Evolutionary conservation across 2,113 vertebrate genomes (phyloP), one percentile per base, ranked within the genome.

Genomic region (Uria lomvia): DNA sequence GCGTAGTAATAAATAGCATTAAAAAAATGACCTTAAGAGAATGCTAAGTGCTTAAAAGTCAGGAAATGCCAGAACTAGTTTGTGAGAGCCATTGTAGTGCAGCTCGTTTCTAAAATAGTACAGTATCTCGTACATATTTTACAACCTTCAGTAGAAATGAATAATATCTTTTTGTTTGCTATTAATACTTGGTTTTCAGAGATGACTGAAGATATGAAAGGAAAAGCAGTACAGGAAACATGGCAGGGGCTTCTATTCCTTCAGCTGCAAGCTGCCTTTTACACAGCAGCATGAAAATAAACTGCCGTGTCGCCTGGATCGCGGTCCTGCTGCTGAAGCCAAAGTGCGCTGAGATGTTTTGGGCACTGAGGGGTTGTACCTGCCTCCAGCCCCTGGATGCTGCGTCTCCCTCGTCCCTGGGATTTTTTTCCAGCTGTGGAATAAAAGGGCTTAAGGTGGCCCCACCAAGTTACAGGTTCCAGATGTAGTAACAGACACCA

Each of bases 1-100:
- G n/a, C 13, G 0, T n/a, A 26, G 75, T 66, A 88, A 94, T 59
- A 94, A 94, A 91, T 80, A 91, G 79, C 91, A 67, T 88, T 77
- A 8, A 47, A 50, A 50, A 94, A 87, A n/a, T 85, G 52, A 75
- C 95, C 56, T 75, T 93, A 97, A 79, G 62, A 90, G 83, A 95
- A 88, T 77, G 73, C 27, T 73, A 83, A 95, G 82, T 94, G 72
- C 91, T 86, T 93, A 60, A 42, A 92, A 93, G 87, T 80, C 88
- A 94, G 95, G 86, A 97, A 95, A 88, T 94, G 67, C 92, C 79
- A 66, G 55, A 76, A 82, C n/a, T 83, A 20, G 62, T 83, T 88
- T 76, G 40, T 5, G 19, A 88, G 66, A 73, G 49, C 66, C 43
- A 68, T 90, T 88, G 78, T 90, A 43, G 52, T 23, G 34, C 66